A percentile compares a stretch with the other conserved stretches of the same genome.
phyloP scores from a whole-genome alignment of 2,113 vertebrate genomes.

The Colaptes auratus region DNA sequence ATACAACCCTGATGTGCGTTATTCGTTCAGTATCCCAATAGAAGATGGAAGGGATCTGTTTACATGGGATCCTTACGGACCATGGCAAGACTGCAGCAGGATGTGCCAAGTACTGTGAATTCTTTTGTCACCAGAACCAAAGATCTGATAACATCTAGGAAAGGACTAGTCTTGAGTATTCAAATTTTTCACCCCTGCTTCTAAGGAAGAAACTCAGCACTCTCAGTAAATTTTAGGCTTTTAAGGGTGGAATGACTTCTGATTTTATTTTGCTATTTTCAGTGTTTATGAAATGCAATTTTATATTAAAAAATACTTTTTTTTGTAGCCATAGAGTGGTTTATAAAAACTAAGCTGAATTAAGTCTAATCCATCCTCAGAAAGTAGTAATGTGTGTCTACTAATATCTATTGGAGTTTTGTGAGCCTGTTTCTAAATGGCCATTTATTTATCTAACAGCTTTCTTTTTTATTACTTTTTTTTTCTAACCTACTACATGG shows the following conservation, averaged over 20 bases:
- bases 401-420: background rate
- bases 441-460: background rate
- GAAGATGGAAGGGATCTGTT: conserved; percentile 86
- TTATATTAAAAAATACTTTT: background rate
- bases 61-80: conserved; percentile 87
- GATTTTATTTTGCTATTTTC: background rate
- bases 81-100: conserved; percentile 91
- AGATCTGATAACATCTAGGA: background rate
- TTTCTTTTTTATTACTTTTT: background rate
- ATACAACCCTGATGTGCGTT: conserved; percentile 92
- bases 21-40: conserved; percentile 92
- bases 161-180: background rate
- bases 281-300: background rate
- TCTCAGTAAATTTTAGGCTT: background rate
- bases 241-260: background rate
- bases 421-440: background rate
- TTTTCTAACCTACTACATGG: background rate
- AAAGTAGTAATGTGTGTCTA: background rate
- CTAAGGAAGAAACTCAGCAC: background rate
- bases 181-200: background rate
- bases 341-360: background rate
- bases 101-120: conserved; percentile 87
- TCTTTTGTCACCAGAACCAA: background rate
- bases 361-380: background rate
- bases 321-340: background rate